Base-by-base conservation (phyloP, 2,113 vertebrate genomes). In the Manacus vitellinus region DNA sequence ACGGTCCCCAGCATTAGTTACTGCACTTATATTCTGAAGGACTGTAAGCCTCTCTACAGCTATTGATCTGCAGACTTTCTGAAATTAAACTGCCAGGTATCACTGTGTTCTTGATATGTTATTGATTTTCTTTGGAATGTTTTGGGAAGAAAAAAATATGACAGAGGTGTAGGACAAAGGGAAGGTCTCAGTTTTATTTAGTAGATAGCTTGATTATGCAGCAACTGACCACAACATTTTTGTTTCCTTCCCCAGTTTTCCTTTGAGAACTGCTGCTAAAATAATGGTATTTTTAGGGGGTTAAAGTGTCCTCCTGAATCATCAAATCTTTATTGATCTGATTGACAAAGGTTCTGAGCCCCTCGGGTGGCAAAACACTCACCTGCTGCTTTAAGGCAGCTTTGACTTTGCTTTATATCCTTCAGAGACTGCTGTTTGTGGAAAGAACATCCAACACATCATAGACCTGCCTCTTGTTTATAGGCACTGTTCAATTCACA, bases 51-150 rank as follows among this genome's bases (percentile, higher is more conserved):
- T 95, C 52, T 92, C 76, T 95, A 92, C 95, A 95, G 70, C 54
- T 96, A 98, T 97, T 92, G 96, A 98, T 96, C 89, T 82, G 21
- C 82, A 91, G 65, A 58, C 67, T 79, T 95, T 92, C 75, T 98
- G 97, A 98, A 98, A 99, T 99, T 98, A 98, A 99, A 98, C 97
- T 98, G 98, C 98, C 97, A 98, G 98, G 96, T 98, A 97, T 98
- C 98, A 93, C 95, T 85, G 80, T 96, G 94, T 96, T 95, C 88
- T 98, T 99, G 97, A 98, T 98, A 98, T 98, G 97, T 95, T 99
- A 98, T 98, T 95, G 98, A 99, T 99, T 97, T 96, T 85, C 35
- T 83, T 94, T 65, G 87, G 76, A 97, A 96, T 72, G 55, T 80
- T 91, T 93, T 68, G 6, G 73, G 58, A 12, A 23, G 27, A 58